These are phyloP conservation scores for Calycopis cecrops DNA, from an alignment of 1,140 invertebrate species.

Conservation along the genomic window DNA sequence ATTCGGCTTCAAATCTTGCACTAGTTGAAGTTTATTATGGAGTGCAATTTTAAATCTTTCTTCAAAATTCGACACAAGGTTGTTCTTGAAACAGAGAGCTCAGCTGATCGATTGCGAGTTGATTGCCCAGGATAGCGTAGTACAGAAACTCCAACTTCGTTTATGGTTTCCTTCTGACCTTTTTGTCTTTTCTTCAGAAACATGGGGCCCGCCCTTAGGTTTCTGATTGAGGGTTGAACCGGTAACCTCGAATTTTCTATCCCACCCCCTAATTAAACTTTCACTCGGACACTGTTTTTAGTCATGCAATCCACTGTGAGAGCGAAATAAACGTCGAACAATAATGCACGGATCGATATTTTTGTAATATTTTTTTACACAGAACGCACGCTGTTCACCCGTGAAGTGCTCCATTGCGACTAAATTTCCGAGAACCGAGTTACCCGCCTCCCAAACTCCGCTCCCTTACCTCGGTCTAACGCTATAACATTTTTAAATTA, in stretches of 20 bases:
- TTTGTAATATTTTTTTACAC: slow-evolving; percentile 13
- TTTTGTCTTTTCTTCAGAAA: slow-evolving; percentile 10
- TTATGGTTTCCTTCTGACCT: neutral
- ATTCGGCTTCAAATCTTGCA: too few relatives aligned
- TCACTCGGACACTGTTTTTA: slow-evolving; percentile 21
- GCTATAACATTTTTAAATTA: too few relatives aligned
- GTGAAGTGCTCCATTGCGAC: slow-evolving; percentile 18
- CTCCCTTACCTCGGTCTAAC: too few relatives aligned
- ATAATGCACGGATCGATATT: slow-evolving; percentile 13
- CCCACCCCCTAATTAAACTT: slow-evolving; percentile 17
- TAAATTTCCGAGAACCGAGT: slow-evolving; percentile 15
- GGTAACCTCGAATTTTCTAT: slow-evolving; percentile 17
- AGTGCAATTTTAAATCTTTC: too few relatives aligned
- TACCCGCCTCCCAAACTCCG: neutral
- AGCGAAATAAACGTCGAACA: slow-evolving; percentile 23
- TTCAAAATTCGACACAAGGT: too few relatives aligned
- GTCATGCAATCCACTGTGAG: slow-evolving; percentile 20
- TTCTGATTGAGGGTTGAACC: slow-evolving; percentile 19
- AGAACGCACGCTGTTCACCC: slow-evolving; percentile 11
- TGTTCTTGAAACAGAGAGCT: slow-evolving; percentile 13
- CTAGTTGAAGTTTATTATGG: too few relatives aligned
- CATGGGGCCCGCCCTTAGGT: neutral
- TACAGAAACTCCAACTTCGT: slow-evolving; percentile 11
- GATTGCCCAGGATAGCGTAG: slow-evolving; percentile 14
- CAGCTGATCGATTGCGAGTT: slow-evolving; percentile 16